These are phyloP conservation scores for Planococcus citri DNA, from an alignment of 1,140 invertebrate genomes.

Conservation along the genomic window DNA sequence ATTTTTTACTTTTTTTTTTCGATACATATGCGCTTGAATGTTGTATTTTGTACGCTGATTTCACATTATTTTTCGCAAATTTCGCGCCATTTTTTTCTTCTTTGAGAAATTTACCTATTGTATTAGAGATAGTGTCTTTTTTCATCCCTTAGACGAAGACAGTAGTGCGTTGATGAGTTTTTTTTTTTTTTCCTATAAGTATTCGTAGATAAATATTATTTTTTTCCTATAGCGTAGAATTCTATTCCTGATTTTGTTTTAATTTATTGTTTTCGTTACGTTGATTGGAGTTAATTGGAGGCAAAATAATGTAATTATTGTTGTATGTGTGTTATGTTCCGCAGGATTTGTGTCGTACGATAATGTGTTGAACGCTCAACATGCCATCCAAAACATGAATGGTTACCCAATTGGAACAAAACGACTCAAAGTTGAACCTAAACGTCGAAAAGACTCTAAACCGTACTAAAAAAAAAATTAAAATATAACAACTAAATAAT, in stretches of 20 bases:
- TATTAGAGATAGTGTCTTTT: background rate
- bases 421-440: slow-evolving; percentile 92
- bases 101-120: background rate
- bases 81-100: slow-evolving; percentile 13
- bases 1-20: background rate
- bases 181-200: slow-evolving; percentile 16
- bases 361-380: slow-evolving; percentile 80
- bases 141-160: no score
- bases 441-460: slow-evolving; percentile 84
- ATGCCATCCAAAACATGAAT: slow-evolving; percentile 94
- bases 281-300: background rate
- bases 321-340: slow-evolving; percentile 24
- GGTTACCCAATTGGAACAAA: slow-evolving; percentile 96
- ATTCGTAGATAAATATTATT: no score
- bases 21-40: background rate
- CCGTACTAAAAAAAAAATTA: slow-evolving; percentile 48
- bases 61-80: slow-evolving; percentile 8
- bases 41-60: slow-evolving; percentile 9
- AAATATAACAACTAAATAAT: background rate
- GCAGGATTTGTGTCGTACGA: slow-evolving; percentile 90
- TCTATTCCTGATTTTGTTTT: background rate
- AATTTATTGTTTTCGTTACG: background rate
- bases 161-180: slow-evolving; percentile 6
- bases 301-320: background rate
- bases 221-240: background rate